Conservation (phyloP, 2,797 vertebrate species). For the Hozukius guyotensis region DNA sequence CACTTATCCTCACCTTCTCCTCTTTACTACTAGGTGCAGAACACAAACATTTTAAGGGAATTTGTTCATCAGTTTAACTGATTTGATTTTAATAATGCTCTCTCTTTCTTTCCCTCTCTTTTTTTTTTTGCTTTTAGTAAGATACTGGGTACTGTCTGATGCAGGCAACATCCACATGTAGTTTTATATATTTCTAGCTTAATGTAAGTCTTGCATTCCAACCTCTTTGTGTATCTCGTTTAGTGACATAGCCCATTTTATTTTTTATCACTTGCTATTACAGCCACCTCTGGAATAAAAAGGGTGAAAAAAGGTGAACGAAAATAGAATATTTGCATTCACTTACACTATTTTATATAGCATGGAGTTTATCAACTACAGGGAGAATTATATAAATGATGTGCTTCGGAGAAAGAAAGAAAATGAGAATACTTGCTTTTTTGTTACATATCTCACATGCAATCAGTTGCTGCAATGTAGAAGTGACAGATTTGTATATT, state of each 20-base stretch:
- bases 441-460: constrained; percentile 85
- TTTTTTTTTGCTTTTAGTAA: constrained; percentile 71
- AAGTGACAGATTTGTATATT: constrained; percentile 88
- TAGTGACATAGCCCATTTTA: constrained; percentile 80
- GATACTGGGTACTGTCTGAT: constrained; percentile 73
- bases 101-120: constrained; percentile 32
- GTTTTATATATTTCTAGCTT: constrained; percentile 84
- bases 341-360: constrained; percentile 83
- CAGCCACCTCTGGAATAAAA: constrained; percentile 75
- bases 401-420: constrained; percentile 71
- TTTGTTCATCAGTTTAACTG: constrained; percentile 65
- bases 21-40: constrained; percentile 78
- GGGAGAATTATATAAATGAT: constrained; percentile 81
- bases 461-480: constrained; percentile 85
- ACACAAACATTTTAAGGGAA: constrained; percentile 78
- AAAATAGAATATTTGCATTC: constrained; percentile 77
- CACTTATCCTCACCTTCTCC: constrained; percentile 80
- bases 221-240: constrained; percentile 83
- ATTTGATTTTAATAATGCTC: constrained; percentile 56
- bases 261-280: constrained; percentile 80
- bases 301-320: constrained; percentile 67
- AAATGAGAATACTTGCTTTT: constrained; percentile 69
- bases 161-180: constrained; percentile 77
- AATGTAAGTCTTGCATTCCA: constrained; percentile 87
- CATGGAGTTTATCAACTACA: constrained; percentile 82